Percentiles rank a stretch among this genome's conserved stretches.
phyloP scores from a whole-genome alignment of 2,888 invertebrate genomes.

The Gari tellinella region DNA sequence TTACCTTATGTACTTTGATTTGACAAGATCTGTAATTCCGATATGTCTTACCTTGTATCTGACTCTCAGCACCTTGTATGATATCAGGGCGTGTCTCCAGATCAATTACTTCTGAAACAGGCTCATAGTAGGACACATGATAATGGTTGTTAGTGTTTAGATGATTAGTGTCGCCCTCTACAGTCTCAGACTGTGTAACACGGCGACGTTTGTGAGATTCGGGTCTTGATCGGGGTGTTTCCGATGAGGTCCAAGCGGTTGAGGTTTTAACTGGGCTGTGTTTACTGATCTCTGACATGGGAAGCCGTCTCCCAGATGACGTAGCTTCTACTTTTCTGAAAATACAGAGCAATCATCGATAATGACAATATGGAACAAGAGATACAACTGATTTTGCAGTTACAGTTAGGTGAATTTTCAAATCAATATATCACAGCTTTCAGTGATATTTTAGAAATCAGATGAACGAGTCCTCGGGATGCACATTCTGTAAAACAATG shows the following conservation, averaged over 20 bases:
- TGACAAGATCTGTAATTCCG: too few species aligned
- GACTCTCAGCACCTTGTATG: constrained; percentile 52
- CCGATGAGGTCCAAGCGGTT: constrained; percentile 2
- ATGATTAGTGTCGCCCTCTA: constrained; percentile 52
- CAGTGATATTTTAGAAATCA: too few species aligned
- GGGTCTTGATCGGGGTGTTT: constrained; percentile 13
- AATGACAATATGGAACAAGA: too few species aligned
- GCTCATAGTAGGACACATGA: constrained; percentile 71
- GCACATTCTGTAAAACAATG: too few species aligned
- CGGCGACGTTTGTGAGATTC: constrained; percentile 55
- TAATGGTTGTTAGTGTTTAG: constrained; percentile 73
- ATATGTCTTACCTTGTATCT: constrained; percentile 62
- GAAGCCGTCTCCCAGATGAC: background rate
- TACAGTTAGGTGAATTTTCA: too few species aligned
- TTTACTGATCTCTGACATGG: constrained; percentile 4
- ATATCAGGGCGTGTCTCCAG: constrained; percentile 53
- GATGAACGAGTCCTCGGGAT: too few species aligned
- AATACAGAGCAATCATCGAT: too few species aligned
- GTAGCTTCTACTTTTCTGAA: background rate
- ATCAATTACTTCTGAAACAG: constrained; percentile 60
- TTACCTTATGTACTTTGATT: background rate
- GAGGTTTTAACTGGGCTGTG: constrained; percentile 10
- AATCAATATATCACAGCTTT: too few species aligned
- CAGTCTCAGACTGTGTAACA: constrained; percentile 17
- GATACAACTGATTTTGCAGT: too few species aligned